Evolutionary conservation across 2,888 invertebrate genomes (phyloP), one percentile per base, ranked within the genome.

Genomic region (Dilophus febrilis): DNA sequence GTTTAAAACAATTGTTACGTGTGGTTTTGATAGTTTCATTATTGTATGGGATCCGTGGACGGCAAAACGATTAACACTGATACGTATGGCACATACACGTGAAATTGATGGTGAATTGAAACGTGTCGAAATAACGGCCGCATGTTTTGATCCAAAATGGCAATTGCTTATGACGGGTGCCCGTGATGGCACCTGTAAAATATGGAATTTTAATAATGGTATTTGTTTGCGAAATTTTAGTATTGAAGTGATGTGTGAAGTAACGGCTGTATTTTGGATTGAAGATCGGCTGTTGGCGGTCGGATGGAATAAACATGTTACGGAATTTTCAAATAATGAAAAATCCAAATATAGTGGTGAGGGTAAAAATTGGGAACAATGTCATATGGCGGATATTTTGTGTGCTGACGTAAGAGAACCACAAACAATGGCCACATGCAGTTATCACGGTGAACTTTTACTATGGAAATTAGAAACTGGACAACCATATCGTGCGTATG

Each of bases 161-260:
- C 78, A 82, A 53, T 68, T 81, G 42, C 64, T 87, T 22, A 58
- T 84, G 41, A 85, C 85, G 0, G 86, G 83, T 2, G 85, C 82
- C 1, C 70, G 77, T 38, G 76, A 84, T 56, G 87, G 87, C 11
- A 71, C 76, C 0, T 63, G 87, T 7, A 59, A 73, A 65, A 68
- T 85, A 27, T 88, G 88, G 88, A 82, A 85, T 58, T 86, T 85
- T 53, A 84, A 82, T 53, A 78, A 79, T 18, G 84, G 84, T 0
- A 68, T 71, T 7, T 82, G 83, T 49, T 55, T 84, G 44, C 64
- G 78, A 45, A 72, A 71, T 40, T 74, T 85, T 73, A 58, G 62
- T 22, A 72, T 77, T 16, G 72, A 71, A 46, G 60, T 66, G 41
- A 69, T 70, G 52, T 68, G 69, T 56, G 75, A 71, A 50, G 68